Conservation (phyloP, 2,113 vertebrate genomes). For the Ammospiza nelsoni region DNA sequence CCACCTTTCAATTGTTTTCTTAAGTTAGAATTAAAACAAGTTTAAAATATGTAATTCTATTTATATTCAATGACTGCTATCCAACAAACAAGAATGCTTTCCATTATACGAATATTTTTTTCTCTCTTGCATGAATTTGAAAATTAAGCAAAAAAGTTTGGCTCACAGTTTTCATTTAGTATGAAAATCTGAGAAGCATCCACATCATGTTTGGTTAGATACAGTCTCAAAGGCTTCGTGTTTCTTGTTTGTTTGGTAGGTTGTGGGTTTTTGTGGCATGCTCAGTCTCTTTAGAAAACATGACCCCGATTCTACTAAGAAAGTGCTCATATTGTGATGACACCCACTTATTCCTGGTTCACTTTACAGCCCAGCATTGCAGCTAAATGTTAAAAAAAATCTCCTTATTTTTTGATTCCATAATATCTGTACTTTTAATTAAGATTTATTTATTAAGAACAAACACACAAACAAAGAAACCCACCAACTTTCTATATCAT, state of each 20-base stretch:
- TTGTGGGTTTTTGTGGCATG: neutral
- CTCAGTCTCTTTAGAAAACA: neutral
- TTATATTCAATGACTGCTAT: neutral
- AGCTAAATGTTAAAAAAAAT: neutral
- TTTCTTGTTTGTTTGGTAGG: neutral
- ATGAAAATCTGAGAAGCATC: neutral
- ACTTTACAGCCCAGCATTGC: neutral
- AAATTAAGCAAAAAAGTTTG: neutral
- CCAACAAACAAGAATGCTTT: neutral
- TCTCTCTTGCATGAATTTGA: neutral
- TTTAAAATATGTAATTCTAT: neutral
- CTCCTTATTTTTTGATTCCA: neutral
- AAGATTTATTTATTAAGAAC: neutral
- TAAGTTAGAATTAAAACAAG: neutral
- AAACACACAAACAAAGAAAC: neutral
- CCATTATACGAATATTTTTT: neutral
- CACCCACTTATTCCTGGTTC: neutral
- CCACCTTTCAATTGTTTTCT: neutral
- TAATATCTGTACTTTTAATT: neutral
- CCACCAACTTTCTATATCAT: neutral
- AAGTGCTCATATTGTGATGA: neutral
- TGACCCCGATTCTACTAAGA: neutral
- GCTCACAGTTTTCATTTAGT: neutral
- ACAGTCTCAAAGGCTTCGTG: rapidly evolving
- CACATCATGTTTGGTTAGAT: neutral